Percentiles rank a stretch among this genome's conserved stretches.
These are phyloP conservation scores for Python bivittatus DNA, from an alignment of 2,113 vertebrate species.

Conservation along the genomic window DNA sequence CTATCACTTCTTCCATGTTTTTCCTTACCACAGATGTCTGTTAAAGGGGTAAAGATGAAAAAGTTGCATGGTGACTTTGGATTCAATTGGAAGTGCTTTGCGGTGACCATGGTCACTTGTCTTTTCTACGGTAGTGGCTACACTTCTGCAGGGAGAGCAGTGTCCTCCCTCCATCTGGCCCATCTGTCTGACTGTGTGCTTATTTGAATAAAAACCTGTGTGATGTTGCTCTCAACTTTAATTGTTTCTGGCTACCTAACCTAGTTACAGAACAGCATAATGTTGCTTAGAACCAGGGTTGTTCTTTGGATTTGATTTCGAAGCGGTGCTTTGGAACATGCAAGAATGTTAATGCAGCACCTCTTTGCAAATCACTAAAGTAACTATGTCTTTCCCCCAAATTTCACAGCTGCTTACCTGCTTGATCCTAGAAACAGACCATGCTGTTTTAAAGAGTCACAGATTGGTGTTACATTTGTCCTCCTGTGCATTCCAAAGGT, in stretches of 20 bases:
- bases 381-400: neutral
- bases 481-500: neutral
- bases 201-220: neutral
- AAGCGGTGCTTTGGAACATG: neutral
- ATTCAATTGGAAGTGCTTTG: neutral
- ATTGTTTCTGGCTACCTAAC: neutral
- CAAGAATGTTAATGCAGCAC: neutral
- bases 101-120: neutral
- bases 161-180: neutral
- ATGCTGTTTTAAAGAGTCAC: neutral
- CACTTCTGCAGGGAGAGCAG: neutral
- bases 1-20: neutral
- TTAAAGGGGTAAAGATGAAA: neutral
- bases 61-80: neutral
- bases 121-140: too few species aligned
- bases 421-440: neutral
- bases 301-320: neutral
- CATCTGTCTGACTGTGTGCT: neutral
- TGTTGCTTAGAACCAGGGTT: neutral
- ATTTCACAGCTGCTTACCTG: neutral
- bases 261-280: too few species aligned
- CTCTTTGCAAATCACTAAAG: neutral
- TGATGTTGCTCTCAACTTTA: neutral
- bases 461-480: neutral
- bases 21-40: neutral